Base-by-base conservation (phyloP, 2,113 vertebrate genomes). In the Amblyopsis rosae region DNA sequence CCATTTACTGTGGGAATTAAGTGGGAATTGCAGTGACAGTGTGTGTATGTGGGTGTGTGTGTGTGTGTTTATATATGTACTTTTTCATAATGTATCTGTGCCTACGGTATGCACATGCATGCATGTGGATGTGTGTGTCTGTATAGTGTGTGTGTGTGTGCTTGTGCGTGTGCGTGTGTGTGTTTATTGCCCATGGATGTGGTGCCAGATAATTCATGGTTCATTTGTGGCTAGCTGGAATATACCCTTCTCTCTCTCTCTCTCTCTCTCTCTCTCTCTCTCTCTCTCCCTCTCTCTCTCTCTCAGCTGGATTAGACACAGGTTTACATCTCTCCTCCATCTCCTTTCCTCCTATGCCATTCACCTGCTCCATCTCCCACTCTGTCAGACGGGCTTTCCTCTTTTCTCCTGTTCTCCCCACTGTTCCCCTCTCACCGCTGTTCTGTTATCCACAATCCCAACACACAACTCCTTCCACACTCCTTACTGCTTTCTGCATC, bases 151-250 rank as follows among this genome's bases (percentile, higher is more conserved):
- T 26, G 26, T 57, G 55, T 59, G 58, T 59, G 58, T 45, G 58
- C 9, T 35, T 46, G 6, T 41, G n/a, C 26, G 54, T 56, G 54
- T 26, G 54, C 1, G 54, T 56, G 17, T 41, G 58, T 59, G 51
- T 13, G 10, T 53, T 13, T 13, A n/a, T 53, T 6, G n/a, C 41
- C 15, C 13, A 46, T 47, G 26, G 15, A 56, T 60, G 63, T 35
- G 66, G 67, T 59, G 11, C 64, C 48, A 64, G 74, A 65, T 64
- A 72, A 62, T 61, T 53, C 64, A 68, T 54, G 62, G 60, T 77
- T 81, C 57, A 68, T 70, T 72, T 64, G 74, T 78, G 76, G 65
- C 72, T 56, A 80, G 67, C 79, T 72, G 70, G 68, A 53, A 69
- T 77, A 62, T 79, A 62, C 74, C 57, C 45, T n/a, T 47, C 15